Conservation (phyloP, 2,113 vertebrate genomes). For the Orycteropus afer region DNA sequence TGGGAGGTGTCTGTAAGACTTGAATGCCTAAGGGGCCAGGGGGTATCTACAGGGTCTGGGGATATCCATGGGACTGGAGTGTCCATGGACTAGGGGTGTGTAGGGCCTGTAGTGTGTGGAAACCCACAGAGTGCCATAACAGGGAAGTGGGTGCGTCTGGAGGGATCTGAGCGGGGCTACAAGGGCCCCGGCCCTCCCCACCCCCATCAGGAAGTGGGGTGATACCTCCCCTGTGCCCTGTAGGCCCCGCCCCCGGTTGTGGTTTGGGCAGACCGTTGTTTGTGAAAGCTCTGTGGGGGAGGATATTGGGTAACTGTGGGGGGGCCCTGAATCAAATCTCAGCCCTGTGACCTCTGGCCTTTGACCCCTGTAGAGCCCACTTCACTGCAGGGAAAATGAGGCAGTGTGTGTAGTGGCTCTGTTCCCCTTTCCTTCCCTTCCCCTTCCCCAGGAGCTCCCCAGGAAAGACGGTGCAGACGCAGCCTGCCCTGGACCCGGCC, state of each 20-base stretch:
- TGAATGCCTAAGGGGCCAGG: neutral
- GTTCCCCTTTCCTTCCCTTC: rapidly evolving
- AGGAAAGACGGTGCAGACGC: constrained; percentile 88
- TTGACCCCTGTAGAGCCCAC: neutral
- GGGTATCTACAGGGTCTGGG: neutral
- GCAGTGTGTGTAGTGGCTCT: too few relatives aligned
- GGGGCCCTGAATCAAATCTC: constrained; percentile 67
- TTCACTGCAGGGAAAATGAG: constrained; percentile 36
- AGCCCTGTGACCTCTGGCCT: constrained; percentile 55
- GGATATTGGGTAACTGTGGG: constrained; percentile 77
- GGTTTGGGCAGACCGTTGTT: constrained; percentile 76
- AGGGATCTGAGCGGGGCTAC: too few relatives aligned
- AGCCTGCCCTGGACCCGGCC: constrained; percentile 43
- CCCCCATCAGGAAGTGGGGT: constrained; percentile 66
- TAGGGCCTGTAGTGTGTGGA: rapidly evolving
- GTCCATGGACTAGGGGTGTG: neutral
- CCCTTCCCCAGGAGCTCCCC: constrained; percentile 88
- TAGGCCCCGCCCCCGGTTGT: constrained; percentile 69
- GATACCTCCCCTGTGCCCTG: neutral
- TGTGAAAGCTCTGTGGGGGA: constrained; percentile 68
- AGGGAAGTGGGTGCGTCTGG: neutral
- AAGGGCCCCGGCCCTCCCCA: neutral
- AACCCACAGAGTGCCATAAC: neutral
- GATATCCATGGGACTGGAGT: neutral
- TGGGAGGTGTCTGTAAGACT: neutral